Percentiles rank a stretch among this genome's conserved stretches.
Evolutionary conservation across 64 coral and sea anemone species (phyloP).

Genomic region (Actinia tenebrosa): DNA sequence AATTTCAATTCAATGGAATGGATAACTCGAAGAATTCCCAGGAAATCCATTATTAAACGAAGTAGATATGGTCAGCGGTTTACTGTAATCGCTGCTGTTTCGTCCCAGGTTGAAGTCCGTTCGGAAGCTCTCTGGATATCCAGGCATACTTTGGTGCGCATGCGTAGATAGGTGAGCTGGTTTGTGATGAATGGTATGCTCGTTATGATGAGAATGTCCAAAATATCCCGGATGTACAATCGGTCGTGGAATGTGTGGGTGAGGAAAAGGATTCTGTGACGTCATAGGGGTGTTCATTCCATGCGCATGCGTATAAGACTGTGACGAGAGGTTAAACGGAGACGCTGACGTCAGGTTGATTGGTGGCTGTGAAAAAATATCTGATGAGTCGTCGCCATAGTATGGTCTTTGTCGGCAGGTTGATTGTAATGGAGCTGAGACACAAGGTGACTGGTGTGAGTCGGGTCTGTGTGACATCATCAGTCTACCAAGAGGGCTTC

Average conservation of each 20-base stretch:
- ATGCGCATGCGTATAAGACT: slow-evolving; percentile 45
- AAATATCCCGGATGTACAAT: slow-evolving; percentile 56
- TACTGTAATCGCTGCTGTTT: slow-evolving; percentile 32
- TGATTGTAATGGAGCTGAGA: slow-evolving; percentile 24
- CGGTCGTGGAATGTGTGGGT: slow-evolving; percentile 33
- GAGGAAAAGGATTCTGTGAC: slow-evolving; percentile 32
- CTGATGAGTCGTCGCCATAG: not conserved
- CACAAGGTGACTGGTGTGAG: slow-evolving; percentile 24
- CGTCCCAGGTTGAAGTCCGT: slow-evolving; percentile 36
- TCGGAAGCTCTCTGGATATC: slow-evolving; percentile 38
- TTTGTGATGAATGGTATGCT: slow-evolving; percentile 61
- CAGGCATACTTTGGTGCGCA: slow-evolving; percentile 37
- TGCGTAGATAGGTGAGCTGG: slow-evolving; percentile 36
- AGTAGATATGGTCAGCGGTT: slow-evolving; percentile 63
- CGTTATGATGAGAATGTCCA: slow-evolving; percentile 32
- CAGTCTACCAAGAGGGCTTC: slow-evolving; percentile 46
- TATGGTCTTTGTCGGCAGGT: slow-evolving; percentile 38
- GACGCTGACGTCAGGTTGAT: slow-evolving; percentile 19
- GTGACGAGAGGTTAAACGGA: slow-evolving; percentile 16
- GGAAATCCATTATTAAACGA: slow-evolving; percentile 42
- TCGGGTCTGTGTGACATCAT: slow-evolving; percentile 42
- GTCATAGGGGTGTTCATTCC: slow-evolving; percentile 30
- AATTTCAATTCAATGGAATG: slow-evolving; percentile 29
- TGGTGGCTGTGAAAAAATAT: not conserved
- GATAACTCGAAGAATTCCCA: slow-evolving; percentile 26